Percentiles rank a stretch among this genome's conserved stretches.
Conservation (phyloP, 2,888 invertebrate genomes). For the Gnatocerus cornutus region DNA sequence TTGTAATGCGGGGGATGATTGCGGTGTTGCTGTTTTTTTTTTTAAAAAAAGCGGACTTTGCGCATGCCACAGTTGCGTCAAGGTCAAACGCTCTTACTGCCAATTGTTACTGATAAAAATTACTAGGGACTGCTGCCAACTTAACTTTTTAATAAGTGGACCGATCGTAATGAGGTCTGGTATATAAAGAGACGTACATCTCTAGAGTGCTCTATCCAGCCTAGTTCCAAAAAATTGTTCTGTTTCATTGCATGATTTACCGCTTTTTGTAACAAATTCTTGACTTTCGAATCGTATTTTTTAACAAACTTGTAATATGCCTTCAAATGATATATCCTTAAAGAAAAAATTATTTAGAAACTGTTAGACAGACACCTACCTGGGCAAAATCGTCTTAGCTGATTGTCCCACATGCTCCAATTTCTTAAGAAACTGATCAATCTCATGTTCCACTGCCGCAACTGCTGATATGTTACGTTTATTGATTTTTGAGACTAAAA, state of each 20-base stretch:
- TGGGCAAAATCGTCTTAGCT: conserved; percentile 64
- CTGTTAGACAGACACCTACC: conserved; percentile 63
- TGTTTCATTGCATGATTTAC: conserved; percentile 67
- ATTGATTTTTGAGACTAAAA: conserved; percentile 70
- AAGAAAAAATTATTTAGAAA: conserved; percentile 42
- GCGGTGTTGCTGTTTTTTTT: too few relatives aligned
- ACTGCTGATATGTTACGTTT: conserved; percentile 61
- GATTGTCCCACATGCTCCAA: conserved; percentile 39
- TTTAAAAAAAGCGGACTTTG: too few relatives aligned
- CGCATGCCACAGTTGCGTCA: too few relatives aligned
- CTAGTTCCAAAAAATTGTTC: conserved; percentile 68
- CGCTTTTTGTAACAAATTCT: conserved; percentile 69
- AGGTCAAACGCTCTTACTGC: too few relatives aligned
- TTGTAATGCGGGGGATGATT: too few relatives aligned
- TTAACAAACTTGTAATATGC: conserved; percentile 74
- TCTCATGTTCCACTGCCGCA: conserved; percentile 59
- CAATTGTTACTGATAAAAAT: too few relatives aligned
- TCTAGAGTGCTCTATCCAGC: conserved; percentile 37
- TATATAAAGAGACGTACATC: too few relatives aligned
- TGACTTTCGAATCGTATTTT: conserved; percentile 69
- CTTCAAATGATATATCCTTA: conserved; percentile 72
- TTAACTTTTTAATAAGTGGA: too few relatives aligned
- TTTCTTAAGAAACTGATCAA: conserved; percentile 59
- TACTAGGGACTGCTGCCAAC: too few relatives aligned
- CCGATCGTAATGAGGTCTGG: too few relatives aligned